phyloP scores from a whole-genome alignment of 2,113 vertebrate genomes.

The Platanista minor region DNA sequence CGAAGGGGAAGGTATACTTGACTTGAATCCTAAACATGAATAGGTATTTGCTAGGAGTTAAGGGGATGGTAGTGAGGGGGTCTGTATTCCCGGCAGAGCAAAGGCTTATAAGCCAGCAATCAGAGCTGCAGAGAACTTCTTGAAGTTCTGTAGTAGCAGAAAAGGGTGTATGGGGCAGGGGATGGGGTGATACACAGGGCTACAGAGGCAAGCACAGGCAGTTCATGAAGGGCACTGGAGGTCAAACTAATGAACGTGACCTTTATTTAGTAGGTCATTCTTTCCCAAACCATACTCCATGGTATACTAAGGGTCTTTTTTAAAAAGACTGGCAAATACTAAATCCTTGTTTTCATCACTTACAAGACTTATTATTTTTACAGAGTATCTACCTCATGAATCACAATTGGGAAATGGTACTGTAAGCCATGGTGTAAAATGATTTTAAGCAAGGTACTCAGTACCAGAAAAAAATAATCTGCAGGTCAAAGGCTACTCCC shows the following conservation, averaged over 20 bases:
- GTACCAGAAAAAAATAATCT: not conserved
- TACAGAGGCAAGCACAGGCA: not conserved
- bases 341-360: not conserved
- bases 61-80: not conserved
- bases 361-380: not conserved
- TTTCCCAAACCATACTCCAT: not conserved
- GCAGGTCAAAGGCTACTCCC: not conserved
- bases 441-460: not conserved
- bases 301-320: not conserved
- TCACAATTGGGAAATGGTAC: not conserved
- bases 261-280: not conserved
- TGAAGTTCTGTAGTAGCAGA: not conserved
- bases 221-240: not conserved
- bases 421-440: not conserved
- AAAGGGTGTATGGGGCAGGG: accelerated
- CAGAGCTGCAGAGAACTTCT: not conserved
- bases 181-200: not conserved
- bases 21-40: not conserved
- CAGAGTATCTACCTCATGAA: not conserved
- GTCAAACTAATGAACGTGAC: not conserved
- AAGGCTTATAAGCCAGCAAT: not conserved
- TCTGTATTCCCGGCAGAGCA: not conserved
- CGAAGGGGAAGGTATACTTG: not conserved
- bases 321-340: not conserved
- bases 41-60: not conserved